phyloP scores from a whole-genome alignment of 2,888 invertebrate species.

The Agrypnus murinus region DNA sequence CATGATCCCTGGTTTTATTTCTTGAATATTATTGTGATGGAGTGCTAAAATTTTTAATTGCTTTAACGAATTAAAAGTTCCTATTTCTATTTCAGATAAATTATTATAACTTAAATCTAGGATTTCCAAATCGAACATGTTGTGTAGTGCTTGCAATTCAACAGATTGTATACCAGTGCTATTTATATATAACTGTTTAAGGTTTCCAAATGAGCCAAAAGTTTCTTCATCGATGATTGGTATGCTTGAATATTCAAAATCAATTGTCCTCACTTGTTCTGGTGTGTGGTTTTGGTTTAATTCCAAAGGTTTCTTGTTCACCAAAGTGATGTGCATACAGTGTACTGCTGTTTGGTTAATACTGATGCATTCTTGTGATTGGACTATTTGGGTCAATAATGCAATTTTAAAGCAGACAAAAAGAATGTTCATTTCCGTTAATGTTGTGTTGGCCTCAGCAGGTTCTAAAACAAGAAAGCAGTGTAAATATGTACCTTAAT shows the following conservation, averaged over 20 bases:
- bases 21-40: neutral
- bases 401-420: too few relatives aligned
- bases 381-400: too few relatives aligned
- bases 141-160: neutral
- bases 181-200: neutral
- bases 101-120: conserved; percentile 7
- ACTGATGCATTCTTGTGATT: too few relatives aligned
- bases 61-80: neutral
- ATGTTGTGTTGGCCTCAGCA: too few relatives aligned
- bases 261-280: too few relatives aligned
- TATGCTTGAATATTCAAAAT: neutral
- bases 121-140: neutral
- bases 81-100: neutral
- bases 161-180: neutral
- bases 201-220: neutral
- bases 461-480: too few relatives aligned
- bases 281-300: too few relatives aligned
- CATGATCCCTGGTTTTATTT: neutral
- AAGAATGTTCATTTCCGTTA: too few relatives aligned
- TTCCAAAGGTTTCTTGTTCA: too few relatives aligned
- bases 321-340: too few relatives aligned
- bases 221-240: neutral
- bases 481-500: too few relatives aligned
- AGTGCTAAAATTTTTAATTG: neutral
- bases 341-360: too few relatives aligned